Evolutionary conservation across 2,888 invertebrate species (phyloP).

Genomic region (Drosophila parthenogenetica): DNA sequence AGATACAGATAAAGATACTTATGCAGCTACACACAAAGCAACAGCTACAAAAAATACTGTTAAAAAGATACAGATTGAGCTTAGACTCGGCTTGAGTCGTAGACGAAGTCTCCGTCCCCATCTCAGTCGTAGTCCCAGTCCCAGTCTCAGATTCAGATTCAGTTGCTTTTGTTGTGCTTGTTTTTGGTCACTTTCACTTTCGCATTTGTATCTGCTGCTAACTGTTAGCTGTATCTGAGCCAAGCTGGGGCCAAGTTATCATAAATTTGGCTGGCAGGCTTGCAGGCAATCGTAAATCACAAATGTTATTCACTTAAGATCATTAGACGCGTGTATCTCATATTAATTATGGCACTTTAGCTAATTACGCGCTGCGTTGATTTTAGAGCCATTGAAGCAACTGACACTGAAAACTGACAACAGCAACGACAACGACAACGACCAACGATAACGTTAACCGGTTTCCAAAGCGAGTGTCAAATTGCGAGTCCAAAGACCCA

Average conservation of each 20-base stretch:
- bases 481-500: constrained; percentile 63
- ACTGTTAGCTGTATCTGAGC: constrained; percentile 17
- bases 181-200: constrained; percentile 73
- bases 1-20: constrained; percentile 26
- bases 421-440: constrained; percentile 3
- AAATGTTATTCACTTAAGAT: constrained; percentile 57
- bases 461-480: constrained; percentile 42
- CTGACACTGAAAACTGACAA: constrained; percentile 62
- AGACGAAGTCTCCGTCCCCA: background rate
- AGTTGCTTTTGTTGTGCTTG: constrained; percentile 44
- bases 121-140: background rate
- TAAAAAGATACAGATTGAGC: constrained; percentile 3
- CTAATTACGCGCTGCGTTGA: constrained; percentile 51
- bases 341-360: constrained; percentile 66
- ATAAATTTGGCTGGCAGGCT: constrained; percentile 56
- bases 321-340: constrained; percentile 61
- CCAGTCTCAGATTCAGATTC: constrained; percentile 15
- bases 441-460: constrained; percentile 37
- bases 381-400: constrained; percentile 26
- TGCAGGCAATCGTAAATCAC: constrained; percentile 51
- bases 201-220: constrained; percentile 44
- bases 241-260: constrained; percentile 32
- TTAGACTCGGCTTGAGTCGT: background rate
- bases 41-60: constrained; percentile 2
- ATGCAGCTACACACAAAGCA: constrained; percentile 24